phyloP scores from a whole-genome alignment of 2,113 vertebrate genomes.

The Centrocercus urophasianus region DNA sequence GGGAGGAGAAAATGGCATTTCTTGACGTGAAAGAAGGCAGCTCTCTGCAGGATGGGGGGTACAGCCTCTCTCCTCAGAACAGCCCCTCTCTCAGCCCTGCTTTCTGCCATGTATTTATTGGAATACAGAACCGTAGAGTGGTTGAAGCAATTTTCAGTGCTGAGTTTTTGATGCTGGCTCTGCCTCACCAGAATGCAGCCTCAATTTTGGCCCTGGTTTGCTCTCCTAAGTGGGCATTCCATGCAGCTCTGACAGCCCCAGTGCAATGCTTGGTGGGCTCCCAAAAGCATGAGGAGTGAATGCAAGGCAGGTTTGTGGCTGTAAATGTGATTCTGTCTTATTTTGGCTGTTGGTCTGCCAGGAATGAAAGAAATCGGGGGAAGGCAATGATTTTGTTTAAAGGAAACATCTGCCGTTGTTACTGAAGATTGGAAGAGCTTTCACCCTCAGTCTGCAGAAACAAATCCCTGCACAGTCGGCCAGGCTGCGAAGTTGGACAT shows the following conservation, averaged over 20 bases:
- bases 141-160: too few relatives aligned
- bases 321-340: too few relatives aligned
- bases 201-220: background rate
- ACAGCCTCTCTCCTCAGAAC: too few relatives aligned
- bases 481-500: background rate
- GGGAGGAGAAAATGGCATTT: background rate
- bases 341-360: background rate
- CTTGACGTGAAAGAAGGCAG: background rate
- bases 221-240: rapidly evolving
- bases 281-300: rapidly evolving
- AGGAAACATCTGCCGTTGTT: background rate
- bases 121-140: too few relatives aligned
- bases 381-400: background rate
- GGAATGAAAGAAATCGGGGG: background rate
- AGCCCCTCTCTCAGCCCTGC: too few relatives aligned
- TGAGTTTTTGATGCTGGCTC: background rate
- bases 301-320: background rate
- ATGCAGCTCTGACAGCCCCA: too few relatives aligned
- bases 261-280: background rate
- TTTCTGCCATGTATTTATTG: too few relatives aligned
- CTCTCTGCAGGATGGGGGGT: too few relatives aligned
- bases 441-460: background rate
- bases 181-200: background rate
- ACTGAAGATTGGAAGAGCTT: background rate
- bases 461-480: background rate